Conservation (phyloP, 2,888 invertebrate genomes). For the Cactoblastis cactorum region DNA sequence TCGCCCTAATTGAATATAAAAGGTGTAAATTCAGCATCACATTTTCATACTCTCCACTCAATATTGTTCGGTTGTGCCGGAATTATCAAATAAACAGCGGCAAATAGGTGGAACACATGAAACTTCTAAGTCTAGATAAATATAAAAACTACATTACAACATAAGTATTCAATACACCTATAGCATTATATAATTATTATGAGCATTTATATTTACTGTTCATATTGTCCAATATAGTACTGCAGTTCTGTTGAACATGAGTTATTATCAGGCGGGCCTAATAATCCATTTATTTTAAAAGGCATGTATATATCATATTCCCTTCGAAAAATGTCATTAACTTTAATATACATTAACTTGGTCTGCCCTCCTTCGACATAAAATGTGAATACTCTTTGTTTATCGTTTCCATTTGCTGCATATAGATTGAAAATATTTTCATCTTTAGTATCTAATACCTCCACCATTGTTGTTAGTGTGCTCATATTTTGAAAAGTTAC, state of each 20-base stretch:
- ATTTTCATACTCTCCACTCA: too few species aligned
- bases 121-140: too few species aligned
- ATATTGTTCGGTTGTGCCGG: too few species aligned
- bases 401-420: constrained; percentile 54
- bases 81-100: too few species aligned
- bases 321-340: constrained; percentile 55
- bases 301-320: constrained; percentile 80
- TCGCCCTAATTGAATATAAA: too few species aligned
- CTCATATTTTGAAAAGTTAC: constrained; percentile 59
- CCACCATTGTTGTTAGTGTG: constrained; percentile 42
- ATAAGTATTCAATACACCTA: too few species aligned
- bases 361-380: constrained; percentile 53
- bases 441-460: constrained; percentile 52
- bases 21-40: too few species aligned
- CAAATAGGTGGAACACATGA: too few species aligned
- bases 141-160: too few species aligned
- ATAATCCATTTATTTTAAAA: constrained; percentile 75
- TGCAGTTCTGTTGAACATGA: constrained; percentile 49
- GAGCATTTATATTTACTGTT: constrained; percentile 42
- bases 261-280: constrained; percentile 74
- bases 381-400: constrained; percentile 48
- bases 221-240: constrained; percentile 51
- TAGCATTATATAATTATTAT: too few species aligned
- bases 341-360: constrained; percentile 59
- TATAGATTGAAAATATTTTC: constrained; percentile 62